Conservation (phyloP, 1,140 invertebrate species). For the Lepidotrigona ventralis region DNA sequence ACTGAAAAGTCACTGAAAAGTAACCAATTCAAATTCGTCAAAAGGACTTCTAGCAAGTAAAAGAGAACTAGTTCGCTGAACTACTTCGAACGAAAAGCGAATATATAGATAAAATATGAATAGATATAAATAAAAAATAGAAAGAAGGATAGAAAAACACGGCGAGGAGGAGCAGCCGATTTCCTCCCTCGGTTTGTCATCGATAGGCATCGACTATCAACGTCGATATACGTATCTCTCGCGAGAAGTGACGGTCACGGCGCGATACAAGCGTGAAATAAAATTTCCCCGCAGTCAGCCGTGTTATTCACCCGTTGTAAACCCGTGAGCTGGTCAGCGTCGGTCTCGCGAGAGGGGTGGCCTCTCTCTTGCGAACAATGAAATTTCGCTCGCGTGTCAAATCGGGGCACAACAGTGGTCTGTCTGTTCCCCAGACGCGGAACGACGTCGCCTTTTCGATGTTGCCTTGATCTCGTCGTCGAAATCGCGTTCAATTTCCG, state of each 20-base stretch:
- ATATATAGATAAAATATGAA: too few species aligned
- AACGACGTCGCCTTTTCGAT: too few species aligned
- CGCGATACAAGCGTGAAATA: slow-evolving; percentile 24
- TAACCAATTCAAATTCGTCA: too few species aligned
- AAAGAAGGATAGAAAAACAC: background rate
- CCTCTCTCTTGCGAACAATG: background rate
- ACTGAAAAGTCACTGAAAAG: too few species aligned
- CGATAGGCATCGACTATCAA: background rate
- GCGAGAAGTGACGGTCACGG: background rate
- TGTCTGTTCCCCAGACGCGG: too few species aligned
- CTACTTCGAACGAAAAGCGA: too few species aligned
- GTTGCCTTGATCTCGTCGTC: slow-evolving; percentile 25
- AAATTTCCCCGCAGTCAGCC: slow-evolving; percentile 16
- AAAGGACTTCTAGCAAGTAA: too few species aligned
- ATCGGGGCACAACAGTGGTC: background rate
- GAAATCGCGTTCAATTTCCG: slow-evolving; percentile 36
- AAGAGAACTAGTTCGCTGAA: too few species aligned
- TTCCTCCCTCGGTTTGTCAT: background rate
- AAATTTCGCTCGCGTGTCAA: slow-evolving; percentile 2
- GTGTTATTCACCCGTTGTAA: background rate
- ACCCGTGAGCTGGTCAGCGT: background rate
- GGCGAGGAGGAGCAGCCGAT: background rate
- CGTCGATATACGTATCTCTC: slow-evolving; percentile 15
- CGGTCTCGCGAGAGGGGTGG: too few species aligned
- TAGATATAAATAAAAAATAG: too few species aligned